Conservation (phyloP, 2,113 vertebrate genomes). For the Pitta sordida region DNA sequence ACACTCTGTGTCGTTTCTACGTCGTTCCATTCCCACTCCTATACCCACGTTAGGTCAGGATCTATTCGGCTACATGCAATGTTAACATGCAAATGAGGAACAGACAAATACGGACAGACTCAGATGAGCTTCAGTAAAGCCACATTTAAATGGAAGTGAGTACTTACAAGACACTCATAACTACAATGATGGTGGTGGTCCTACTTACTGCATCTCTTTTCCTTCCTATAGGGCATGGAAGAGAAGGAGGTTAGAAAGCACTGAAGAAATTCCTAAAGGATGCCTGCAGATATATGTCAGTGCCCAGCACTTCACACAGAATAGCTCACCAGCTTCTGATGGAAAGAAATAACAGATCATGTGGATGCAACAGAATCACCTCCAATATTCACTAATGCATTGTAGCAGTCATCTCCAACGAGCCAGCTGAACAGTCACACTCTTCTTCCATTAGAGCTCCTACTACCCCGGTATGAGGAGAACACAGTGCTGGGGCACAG, state of each 20-base stretch:
- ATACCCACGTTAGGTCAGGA: not conserved
- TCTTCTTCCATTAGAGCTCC: not conserved
- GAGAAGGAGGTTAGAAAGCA: slow-evolving; percentile 21
- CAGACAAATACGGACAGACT: not conserved
- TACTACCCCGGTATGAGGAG: not conserved
- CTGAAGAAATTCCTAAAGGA: not conserved
- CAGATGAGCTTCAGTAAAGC: not conserved
- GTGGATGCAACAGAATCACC: not conserved
- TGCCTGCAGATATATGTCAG: not conserved
- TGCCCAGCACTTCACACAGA: not conserved
- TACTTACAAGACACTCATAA: slow-evolving; percentile 82
- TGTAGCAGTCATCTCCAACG: not conserved
- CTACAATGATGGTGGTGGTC: slow-evolving; percentile 68
- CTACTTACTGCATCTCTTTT: slow-evolving; percentile 63
- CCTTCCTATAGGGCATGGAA: slow-evolving; percentile 59
- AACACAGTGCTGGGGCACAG: not conserved
- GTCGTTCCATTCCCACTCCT: not conserved
- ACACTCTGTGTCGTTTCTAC: not conserved
- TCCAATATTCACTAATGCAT: not conserved
- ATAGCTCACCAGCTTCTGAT: not conserved
- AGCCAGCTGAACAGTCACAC: not conserved
- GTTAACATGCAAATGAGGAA: not conserved
- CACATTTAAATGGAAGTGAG: not conserved
- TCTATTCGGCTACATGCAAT: not conserved
- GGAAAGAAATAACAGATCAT: not conserved